Conservation (phyloP, 2,113 vertebrate species). For the Paramormyrops kingsleyae region DNA sequence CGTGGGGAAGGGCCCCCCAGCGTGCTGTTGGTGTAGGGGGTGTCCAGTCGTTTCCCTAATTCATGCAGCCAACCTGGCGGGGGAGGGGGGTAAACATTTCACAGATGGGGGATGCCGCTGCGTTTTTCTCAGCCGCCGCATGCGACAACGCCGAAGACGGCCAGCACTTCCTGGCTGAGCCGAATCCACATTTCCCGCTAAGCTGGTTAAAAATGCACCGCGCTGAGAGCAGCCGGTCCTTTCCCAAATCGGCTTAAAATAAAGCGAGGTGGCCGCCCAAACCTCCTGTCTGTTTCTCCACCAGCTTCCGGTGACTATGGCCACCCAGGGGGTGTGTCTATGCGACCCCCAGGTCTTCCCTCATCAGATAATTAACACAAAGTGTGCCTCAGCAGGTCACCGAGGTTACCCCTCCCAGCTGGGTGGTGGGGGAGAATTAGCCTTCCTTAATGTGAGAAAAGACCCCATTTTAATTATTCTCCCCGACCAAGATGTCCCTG, state of each 20-base stretch:
- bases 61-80: constrained; percentile 88
- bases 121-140: neutral
- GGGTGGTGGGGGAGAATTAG: constrained; percentile 16
- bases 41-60: constrained; percentile 84
- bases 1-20: constrained; percentile 78
- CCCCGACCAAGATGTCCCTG: constrained; percentile 4
- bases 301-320: neutral
- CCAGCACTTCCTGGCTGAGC: neutral
- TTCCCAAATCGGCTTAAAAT: neutral
- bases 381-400: neutral
- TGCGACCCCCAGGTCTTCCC: neutral
- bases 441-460: neutral
- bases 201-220: neutral
- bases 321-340: neutral
- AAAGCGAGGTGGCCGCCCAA: neutral
- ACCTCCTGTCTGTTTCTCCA: neutral
- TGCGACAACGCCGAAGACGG: neutral
- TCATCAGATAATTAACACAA: constrained; percentile 7
- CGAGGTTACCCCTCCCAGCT: neutral
- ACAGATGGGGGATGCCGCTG: neutral
- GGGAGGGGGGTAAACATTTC: neutral
- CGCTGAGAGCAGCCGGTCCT: neutral
- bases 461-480: constrained; percentile 15
- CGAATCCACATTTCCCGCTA: neutral
- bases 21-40: constrained; percentile 80